Evolutionary conservation across 2,113 vertebrate species (phyloP), one percentile per base, ranked within the genome.

Genomic region (Illadopsis cleaveri): DNA sequence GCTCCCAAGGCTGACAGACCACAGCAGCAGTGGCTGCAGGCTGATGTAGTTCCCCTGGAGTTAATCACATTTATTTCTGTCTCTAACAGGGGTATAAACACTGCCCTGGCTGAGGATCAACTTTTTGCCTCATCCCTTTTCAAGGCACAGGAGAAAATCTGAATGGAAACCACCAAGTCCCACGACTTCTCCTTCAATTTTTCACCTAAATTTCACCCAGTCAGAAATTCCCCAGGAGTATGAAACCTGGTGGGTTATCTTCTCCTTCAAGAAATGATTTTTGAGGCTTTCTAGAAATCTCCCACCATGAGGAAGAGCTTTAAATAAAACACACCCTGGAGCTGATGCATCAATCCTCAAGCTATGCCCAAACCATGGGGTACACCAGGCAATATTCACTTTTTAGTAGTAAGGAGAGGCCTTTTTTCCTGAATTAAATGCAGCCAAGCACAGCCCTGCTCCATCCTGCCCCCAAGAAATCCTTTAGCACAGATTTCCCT

Each of bases 61-160:
- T 86, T 71, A 70, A 71, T 62, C 72, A 20, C 38, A 45, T 76
- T 90, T 50, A 89, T 73, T 77, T n/a, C 47, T 73, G 35, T 25
- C 40, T 37, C 68, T 42, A 25, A 33, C 68, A 73, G 56, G 45
- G 40, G 9, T 14, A 13, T 11, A 51, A 79, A 81, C 38, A 37
- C n/a, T 24, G 10, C 15, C 30, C 14, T 82, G 82, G 61, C 66
- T 42, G 33, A 66, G 77, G 21, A 73, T 15, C 64, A 78, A 27
- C 27, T 15, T 86, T 61, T 37, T 66, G 6, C 38, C 62, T 38
- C 18, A 5, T 48, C 21, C 12, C 7, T 24, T 93, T 75, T 42
- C 89, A 38, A 78, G 15, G 6, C 33, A 33, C 10, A 12, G 38
- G 58, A 61, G 6, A 47, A 86, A 83, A 91, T 21, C 56, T 78